These are phyloP conservation scores for Polydesmus complanatus DNA, from an alignment of 2,888 invertebrate species.

Conservation along the genomic window DNA sequence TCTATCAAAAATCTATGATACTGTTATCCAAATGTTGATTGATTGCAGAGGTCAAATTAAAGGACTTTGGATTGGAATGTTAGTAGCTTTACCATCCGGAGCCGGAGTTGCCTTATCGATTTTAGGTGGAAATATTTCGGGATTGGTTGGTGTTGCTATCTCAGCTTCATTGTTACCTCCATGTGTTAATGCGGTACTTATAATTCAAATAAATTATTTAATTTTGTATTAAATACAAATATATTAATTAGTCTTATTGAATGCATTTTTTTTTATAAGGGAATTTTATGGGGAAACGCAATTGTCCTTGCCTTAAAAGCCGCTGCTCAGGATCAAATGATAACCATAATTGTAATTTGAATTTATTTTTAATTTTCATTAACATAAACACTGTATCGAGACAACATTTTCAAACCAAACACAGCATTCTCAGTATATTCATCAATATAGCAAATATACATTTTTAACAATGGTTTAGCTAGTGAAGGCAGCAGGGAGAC, in stretches of 20 bases:
- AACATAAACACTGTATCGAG: background rate
- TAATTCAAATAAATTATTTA: background rate
- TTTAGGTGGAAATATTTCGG: conserved; percentile 62
- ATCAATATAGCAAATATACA: no score
- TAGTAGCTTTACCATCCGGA: conserved; percentile 63
- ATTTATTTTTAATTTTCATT: conserved; percentile 1
- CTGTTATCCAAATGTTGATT: conserved; percentile 2
- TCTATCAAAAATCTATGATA: background rate
- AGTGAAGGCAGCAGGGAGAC: no score
- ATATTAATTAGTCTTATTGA: background rate
- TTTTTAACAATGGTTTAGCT: no score
- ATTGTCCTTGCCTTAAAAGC: conserved; percentile 13
- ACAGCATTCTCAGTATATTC: no score
- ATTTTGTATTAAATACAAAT: background rate
- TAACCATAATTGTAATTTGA: conserved; percentile 1
- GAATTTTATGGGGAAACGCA: conserved; percentile 18
- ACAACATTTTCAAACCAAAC: no score
- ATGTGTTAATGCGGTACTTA: conserved; percentile 55
- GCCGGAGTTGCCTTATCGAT: conserved; percentile 62
- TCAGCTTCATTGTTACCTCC: conserved; percentile 66
- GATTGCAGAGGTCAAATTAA: conserved; percentile 45
- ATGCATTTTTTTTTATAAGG: conserved; percentile 7
- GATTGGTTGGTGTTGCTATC: conserved; percentile 66
- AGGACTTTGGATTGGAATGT: conserved; percentile 51
- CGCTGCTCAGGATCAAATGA: conserved; percentile 3